Base-by-base conservation (phyloP, 2,888 invertebrate genomes). In the Tachystola acroxantha region DNA sequence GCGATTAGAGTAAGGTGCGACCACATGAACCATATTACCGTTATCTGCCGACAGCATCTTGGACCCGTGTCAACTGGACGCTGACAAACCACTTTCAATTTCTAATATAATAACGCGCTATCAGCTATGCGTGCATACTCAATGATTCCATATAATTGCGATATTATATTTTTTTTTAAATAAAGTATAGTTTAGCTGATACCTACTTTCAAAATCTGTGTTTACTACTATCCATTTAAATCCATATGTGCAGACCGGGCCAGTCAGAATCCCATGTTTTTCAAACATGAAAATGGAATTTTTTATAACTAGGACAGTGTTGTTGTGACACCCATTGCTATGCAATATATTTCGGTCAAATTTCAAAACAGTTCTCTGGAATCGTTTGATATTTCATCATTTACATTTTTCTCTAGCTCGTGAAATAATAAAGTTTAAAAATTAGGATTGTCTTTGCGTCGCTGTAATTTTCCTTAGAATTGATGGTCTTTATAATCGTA, bases 41-140 rank as follows among this genome's bases (percentile, higher is more conserved):
- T 75, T 81, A 82, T 85, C 84, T 66, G 53, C 49, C 62, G 81
- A 82, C 85, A 80, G 80, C 64, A 77, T 84, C 84, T 85, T 85
- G 85, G 84, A 81, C 54, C 61, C 46, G 68, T 66, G 73, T 76
- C 85, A 85, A 84, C 68, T 74, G 68, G 63, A 64, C 58, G 52
- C 60, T 63, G 59, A 64, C 58, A 62, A 61, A 67, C 59, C 67
- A 77, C 76, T 80, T 76, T 80, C 75, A 53, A 56, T 79, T 79
- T 76, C 64, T 44, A 43, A 39, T 36, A 34, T 44, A 43, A 39
- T 36, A 34, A 29, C 26, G 13, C 32, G 16, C 14, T 29, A 16
- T 37, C 24, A 20, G 29, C 29, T 16, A 13, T 13, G 2, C 2
- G 10, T 26, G 26, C 10, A 3, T 10, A 9, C 2, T 10, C n/a